Evolutionary conservation across 2,113 vertebrate genomes (phyloP), one percentile per base, ranked within the genome.

Genomic region (Rhinogobius similis): DNA sequence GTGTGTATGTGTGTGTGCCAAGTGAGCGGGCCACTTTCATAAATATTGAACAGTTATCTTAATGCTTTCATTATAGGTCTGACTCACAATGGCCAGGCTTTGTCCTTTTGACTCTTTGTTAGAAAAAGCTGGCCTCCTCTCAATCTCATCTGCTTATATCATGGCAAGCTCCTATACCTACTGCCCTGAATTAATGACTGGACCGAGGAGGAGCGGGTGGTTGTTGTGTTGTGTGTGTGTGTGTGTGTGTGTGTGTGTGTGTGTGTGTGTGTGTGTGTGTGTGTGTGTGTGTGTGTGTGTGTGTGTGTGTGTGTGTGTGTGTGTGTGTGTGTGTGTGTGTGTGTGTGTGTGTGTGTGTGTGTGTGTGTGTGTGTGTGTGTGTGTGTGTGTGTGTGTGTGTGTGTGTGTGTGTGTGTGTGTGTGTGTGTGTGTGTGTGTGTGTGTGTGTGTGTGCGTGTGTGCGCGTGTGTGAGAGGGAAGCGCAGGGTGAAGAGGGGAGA

Each of bases 21-120:
- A 65, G 56, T 75, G 78, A 90, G 77, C 84, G 81, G 79, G 83
- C 86, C 88, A 88, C 86, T 81, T 89, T 90, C 87, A 93, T 94
- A 93, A 93, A 94, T 93, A 94, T 92, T 93, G 91, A 94, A 92
- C 89, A 91, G 90, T 91, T 88, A 92, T 92, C 91, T 90, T 93
- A 92, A 94, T 92, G 90, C 82, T 89, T 91, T 91, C 87, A 92
- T 92, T 93, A 92, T 86, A 75, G 86, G 46, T 78, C 80, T 75
- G 88, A 86, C 89, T 90, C 83, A 87, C 85, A 86, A 88, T 86
- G 87, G 85, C 83, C 77, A 24, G 82, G 90, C 84, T 86, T 87
- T 89, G 90, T 90, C 89, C 87, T 90, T 91, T 90, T 84, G 86
- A 90, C 87, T 91, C 88, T 84, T 89, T 86, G 86, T 91, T 86